phyloP scores from a whole-genome alignment of 37 sponge, comb jelly and placozoan genomes.

The Axinella damicornis region DNA sequence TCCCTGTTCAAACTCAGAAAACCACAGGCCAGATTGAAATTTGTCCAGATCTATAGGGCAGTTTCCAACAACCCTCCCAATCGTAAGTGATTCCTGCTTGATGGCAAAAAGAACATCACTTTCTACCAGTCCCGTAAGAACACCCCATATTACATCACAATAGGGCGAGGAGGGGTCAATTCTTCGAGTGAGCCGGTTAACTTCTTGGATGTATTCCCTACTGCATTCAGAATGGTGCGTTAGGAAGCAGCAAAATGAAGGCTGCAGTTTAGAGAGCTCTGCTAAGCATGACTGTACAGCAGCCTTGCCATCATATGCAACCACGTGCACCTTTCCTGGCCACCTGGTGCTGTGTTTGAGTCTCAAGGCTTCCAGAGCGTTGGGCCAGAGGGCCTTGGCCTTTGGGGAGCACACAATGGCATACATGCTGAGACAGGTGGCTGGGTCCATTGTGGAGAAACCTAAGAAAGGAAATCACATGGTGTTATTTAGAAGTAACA shows the following conservation, averaged over 20 bases:
- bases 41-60: slow-evolving; percentile 48
- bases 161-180: slow-evolving; percentile 68
- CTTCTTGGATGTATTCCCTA: slow-evolving; percentile 28
- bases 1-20: slow-evolving; percentile 43
- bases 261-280: slow-evolving; percentile 28
- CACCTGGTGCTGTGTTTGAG: too few relatives aligned
- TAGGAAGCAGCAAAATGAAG: slow-evolving; percentile 70
- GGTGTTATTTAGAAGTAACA: too few relatives aligned
- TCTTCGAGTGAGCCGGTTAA: slow-evolving; percentile 57
- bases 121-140: slow-evolving; percentile 62
- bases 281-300: not conserved
- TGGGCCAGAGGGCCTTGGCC: too few relatives aligned
- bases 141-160: slow-evolving; percentile 75
- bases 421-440: too few relatives aligned
- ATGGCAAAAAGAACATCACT: slow-evolving; percentile 63
- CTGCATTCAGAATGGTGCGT: slow-evolving; percentile 55
- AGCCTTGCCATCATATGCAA: too few relatives aligned
- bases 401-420: too few relatives aligned
- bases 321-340: too few relatives aligned
- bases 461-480: too few relatives aligned
- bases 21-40: slow-evolving; percentile 72
- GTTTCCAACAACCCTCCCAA: slow-evolving; percentile 46
- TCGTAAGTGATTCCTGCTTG: slow-evolving; percentile 41
- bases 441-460: too few relatives aligned
- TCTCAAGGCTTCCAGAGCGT: too few relatives aligned